Conservation (phyloP, 2,113 vertebrate genomes). For the Genyomyrus donnyi region DNA sequence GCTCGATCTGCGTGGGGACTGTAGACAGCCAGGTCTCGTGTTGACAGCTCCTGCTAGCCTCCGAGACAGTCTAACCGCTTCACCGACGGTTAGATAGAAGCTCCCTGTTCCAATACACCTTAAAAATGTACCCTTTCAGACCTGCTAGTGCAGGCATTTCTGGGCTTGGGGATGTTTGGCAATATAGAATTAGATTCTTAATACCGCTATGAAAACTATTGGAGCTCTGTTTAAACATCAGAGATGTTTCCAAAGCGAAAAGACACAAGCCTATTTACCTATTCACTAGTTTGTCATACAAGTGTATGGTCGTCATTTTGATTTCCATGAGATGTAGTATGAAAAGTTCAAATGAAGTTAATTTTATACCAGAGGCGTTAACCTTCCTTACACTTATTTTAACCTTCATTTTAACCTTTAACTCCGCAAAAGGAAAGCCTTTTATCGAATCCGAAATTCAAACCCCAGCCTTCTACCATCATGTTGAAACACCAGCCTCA, state of each 20-base stretch:
- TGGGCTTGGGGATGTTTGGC: not conserved
- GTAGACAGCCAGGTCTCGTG: not conserved
- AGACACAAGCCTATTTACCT: not conserved
- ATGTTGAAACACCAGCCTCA: not conserved
- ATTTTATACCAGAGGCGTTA: not conserved
- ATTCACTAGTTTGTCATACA: not conserved
- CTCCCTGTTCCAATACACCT: not conserved
- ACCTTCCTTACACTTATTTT: not conserved
- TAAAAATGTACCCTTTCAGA: not conserved
- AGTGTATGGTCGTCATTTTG: not conserved
- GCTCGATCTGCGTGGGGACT: not conserved
- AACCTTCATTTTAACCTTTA: not conserved
- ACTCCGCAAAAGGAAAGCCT: not conserved
- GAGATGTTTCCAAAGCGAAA: not conserved
- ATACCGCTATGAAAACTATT: not conserved
- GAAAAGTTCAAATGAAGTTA: not conserved
- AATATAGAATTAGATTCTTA: not conserved
- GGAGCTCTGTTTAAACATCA: not conserved
- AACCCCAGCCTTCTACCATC: not conserved
- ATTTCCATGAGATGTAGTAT: not conserved
- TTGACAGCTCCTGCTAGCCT: not conserved
- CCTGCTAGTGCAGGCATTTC: not conserved
- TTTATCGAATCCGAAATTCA: not conserved
- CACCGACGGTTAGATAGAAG: slow-evolving; percentile 5
- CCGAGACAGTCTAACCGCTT: not conserved